These are phyloP conservation scores for Narcine bancroftii DNA, from an alignment of 2,113 vertebrate genomes.

Conservation along the genomic window DNA sequence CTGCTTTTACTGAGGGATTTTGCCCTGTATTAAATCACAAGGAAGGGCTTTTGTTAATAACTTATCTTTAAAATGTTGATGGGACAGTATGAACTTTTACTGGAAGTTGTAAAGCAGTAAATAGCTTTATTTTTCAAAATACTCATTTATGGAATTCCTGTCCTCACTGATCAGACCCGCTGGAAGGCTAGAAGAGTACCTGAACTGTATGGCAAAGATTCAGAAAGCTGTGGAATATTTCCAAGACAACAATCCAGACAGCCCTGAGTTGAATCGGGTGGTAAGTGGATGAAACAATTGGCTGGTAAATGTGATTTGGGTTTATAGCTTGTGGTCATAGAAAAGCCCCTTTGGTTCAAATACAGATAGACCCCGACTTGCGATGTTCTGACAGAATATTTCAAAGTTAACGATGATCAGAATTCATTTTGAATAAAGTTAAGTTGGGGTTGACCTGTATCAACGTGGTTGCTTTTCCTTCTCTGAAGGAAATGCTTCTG, in stretches of 20 bases:
- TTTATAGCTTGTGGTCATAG: no score
- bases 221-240: conserved; percentile 98
- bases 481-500: no score
- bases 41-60: background rate
- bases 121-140: background rate
- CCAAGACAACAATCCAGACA: conserved; percentile 94
- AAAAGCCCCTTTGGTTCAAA: no score
- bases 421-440: no score
- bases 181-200: conserved; percentile 83
- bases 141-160: background rate
- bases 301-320: background rate
- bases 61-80: background rate
- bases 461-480: no score
- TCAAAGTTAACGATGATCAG: no score
- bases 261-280: conserved; percentile 92
- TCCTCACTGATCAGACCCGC: conserved; percentile 62
- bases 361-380: no score
- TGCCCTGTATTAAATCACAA: background rate
- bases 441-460: no score
- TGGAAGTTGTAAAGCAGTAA: background rate
- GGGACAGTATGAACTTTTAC: background rate
- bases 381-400: no score
- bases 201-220: conserved; percentile 86
- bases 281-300: conserved; percentile 51
- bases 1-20: background rate